Base-by-base conservation (phyloP, 1,140 invertebrate species). In the Habropoda laboriosa region DNA sequence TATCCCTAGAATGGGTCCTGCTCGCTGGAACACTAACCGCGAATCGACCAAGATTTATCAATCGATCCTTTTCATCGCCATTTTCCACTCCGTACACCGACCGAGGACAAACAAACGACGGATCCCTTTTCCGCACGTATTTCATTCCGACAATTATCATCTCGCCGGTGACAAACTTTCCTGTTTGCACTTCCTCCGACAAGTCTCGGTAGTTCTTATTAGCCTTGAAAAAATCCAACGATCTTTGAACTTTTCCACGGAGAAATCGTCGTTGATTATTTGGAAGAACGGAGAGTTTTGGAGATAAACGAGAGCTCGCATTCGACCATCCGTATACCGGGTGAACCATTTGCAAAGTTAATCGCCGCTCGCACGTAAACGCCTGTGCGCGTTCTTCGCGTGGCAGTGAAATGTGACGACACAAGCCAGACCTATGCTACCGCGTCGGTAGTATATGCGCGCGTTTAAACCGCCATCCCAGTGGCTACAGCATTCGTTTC, bases 1-100 rank as follows among this genome's bases (percentile, higher is more conserved):
- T 18, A 64, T 49, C 64, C 13, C 12, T 12, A 42, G 42, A 40
- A 75, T 57, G 38, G 61, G 16, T 74, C 45, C 57, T 10, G 3
- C 16, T 64, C 35, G 57, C 30, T n/a, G 63, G 45, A 64, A 78
- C 66, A 45, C 51, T 72, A 61, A 83, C 77, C 82, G 78, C 60
- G 67, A 84, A 75, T 80, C 64, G 45, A 40, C 51, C 49, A 10
- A 63, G 61, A 83, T 70, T 45, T 53, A 68, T 63, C 68, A 38
- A 70, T 74, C 55, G 45, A 51, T 38, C 38, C 38, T 53, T 42
- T 68, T 21, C 6, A 18, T n/a, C 68, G 42, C 47, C 30, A 55
- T 61, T 49, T 45, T n/a, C n/a, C n/a, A n/a, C n/a, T n/a, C n/a
- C 64, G 51, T 21, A n/a, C 30, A 38, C 7, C 45, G 6, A 78